A percentile compares a stretch with the other conserved stretches of the same genome.
These are phyloP conservation scores for Mungos mungo DNA, from an alignment of 2,113 vertebrate species.

Conservation along the genomic window DNA sequence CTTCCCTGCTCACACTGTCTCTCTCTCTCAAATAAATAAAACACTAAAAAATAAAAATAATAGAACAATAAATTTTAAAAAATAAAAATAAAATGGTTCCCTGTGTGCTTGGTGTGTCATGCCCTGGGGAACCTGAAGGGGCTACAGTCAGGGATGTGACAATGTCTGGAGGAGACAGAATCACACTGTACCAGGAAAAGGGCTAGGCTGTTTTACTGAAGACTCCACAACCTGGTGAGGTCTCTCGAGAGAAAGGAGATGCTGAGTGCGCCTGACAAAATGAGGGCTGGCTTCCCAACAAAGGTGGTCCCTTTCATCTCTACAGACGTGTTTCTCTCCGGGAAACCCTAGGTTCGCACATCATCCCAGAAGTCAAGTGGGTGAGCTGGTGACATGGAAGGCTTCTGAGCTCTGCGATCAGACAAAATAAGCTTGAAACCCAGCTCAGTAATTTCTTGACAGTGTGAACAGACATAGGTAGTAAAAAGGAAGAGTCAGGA, in stretches of 20 bases:
- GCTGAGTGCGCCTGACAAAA: background rate
- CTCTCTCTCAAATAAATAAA: too few species aligned
- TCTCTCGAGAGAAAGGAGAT: background rate
- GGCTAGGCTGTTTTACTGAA: background rate
- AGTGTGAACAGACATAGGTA: background rate
- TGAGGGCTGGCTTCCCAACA: background rate
- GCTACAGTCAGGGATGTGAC: rapidly evolving
- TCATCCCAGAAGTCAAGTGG: background rate
- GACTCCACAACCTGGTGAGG: background rate
- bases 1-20: too few species aligned
- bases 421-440: conserved; percentile 35
- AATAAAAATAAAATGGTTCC: background rate
- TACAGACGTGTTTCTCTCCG: background rate
- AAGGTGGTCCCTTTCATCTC: background rate
- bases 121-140: background rate
- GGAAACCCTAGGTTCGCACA: background rate
- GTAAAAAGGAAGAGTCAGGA: background rate
- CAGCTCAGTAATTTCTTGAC: conserved; percentile 42
- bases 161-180: background rate
- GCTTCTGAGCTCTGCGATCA: background rate
- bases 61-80: too few species aligned
- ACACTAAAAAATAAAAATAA: too few species aligned
- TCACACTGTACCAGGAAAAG: background rate
- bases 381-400: background rate
- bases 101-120: rapidly evolving